A percentile compares a stretch with the other conserved stretches of the same genome.
Evolutionary conservation across 2,113 vertebrate species (phyloP).

Genomic region (Chaetorhynchus papuensis): DNA sequence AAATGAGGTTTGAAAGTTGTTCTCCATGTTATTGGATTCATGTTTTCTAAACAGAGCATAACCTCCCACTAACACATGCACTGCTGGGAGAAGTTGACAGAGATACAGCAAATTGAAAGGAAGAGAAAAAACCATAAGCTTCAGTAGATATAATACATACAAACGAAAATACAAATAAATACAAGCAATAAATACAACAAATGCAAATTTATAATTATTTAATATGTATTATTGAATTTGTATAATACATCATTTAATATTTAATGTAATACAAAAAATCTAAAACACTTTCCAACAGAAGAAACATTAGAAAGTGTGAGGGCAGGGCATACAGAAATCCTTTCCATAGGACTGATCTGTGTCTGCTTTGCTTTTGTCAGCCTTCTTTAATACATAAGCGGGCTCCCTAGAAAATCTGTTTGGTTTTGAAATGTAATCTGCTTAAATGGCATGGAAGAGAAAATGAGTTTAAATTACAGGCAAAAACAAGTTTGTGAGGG

Average conservation of each 20-base stretch:
- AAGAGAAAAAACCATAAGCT: neutral
- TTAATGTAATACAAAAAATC: neutral
- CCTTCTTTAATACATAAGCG: neutral
- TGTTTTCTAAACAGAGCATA: neutral
- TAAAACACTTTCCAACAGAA: neutral
- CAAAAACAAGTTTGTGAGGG: neutral
- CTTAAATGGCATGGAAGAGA: neutral
- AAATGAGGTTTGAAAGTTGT: neutral
- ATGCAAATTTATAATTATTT: neutral
- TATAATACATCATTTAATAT: neutral
- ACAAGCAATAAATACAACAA: neutral
- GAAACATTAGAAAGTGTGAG: neutral
- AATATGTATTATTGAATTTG: neutral
- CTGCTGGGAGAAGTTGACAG: neutral
- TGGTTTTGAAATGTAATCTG: constrained; percentile 3
- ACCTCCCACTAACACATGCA: neutral
- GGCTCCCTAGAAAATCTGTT: neutral
- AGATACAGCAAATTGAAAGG: neutral
- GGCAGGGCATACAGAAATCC: neutral
- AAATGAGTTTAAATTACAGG: constrained; percentile 5
- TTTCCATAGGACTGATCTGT: neutral
- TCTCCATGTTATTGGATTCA: neutral
- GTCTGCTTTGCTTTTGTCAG: neutral
- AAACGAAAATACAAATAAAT: neutral
- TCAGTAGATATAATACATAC: neutral